phyloP scores from a whole-genome alignment of 2,797 vertebrate species.

The Scyliorhinus canicula region DNA sequence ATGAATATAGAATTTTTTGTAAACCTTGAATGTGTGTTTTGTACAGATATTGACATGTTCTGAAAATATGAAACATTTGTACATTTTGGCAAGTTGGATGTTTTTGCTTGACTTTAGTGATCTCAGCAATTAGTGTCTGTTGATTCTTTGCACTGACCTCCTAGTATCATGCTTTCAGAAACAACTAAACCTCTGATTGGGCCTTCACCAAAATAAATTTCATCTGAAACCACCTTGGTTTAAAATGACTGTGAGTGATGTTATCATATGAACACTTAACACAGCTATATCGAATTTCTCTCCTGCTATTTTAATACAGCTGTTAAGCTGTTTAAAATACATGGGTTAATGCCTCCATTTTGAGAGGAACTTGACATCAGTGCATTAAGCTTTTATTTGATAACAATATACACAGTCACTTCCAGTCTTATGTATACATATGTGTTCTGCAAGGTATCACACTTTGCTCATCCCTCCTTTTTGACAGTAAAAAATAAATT shows the following conservation, averaged over 20 bases:
- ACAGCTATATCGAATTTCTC: neutral
- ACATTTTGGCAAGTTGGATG: neutral
- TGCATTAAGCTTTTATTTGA: slow-evolving; percentile 12
- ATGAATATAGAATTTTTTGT: neutral
- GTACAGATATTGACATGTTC: neutral
- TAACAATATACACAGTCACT: neutral
- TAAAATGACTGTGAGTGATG: neutral
- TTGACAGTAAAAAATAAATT: slow-evolving; percentile 12
- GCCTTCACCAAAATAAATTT: neutral
- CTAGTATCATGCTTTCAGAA: neutral
- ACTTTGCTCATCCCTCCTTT: neutral
- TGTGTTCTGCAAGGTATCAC: neutral
- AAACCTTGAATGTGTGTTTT: neutral
- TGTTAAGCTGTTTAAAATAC: slow-evolving; percentile 9
- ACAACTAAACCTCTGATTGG: neutral
- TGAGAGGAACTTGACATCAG: neutral
- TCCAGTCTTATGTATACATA: neutral
- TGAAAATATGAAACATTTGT: slow-evolving; percentile 10
- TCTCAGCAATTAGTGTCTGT: neutral
- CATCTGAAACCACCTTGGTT: neutral
- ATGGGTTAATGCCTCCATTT: neutral
- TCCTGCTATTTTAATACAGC: neutral
- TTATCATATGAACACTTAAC: neutral
- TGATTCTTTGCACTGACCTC: neutral
- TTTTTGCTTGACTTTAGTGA: neutral